These are phyloP conservation scores for Eira barbara DNA, from an alignment of 2,113 vertebrate species.

Conservation along the genomic window DNA sequence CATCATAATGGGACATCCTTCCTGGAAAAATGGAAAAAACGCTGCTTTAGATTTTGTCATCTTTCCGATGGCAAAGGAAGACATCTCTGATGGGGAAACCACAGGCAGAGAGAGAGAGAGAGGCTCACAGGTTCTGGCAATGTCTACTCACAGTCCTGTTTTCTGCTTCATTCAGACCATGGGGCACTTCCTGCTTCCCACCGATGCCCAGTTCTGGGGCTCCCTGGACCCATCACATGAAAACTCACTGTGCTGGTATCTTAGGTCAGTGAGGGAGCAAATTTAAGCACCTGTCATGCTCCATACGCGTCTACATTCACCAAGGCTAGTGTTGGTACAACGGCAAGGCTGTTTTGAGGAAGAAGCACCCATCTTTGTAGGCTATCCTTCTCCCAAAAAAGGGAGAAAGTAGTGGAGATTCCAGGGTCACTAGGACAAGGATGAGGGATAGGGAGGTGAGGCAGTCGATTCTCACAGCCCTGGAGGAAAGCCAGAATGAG, in stretches of 20 bases:
- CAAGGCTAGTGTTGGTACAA: not conserved
- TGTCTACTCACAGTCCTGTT: not conserved
- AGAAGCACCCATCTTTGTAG: not conserved
- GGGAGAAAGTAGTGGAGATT: not conserved
- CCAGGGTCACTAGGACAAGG: not conserved
- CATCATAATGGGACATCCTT: not conserved
- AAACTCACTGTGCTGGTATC: rapidly evolving
- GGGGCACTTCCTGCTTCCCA: not conserved
- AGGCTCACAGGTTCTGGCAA: not conserved
- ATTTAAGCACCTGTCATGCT: rapidly evolving
- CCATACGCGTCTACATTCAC: not conserved
- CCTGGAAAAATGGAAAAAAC: not conserved
- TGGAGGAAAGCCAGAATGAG: not conserved
- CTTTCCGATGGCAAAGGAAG: not conserved
- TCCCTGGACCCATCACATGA: not conserved
- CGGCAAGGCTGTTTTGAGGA: not conserved
- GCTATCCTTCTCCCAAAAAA: not conserved
- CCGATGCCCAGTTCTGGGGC: not conserved
- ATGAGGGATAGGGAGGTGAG: not conserved
- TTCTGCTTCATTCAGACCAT: too few species aligned
- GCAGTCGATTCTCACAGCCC: rapidly evolving
- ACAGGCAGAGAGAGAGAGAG: not conserved
- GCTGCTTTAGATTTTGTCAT: not conserved
- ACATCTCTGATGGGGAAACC: not conserved
- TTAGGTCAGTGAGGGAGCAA: not conserved